phyloP scores from a whole-genome alignment of 2,797 vertebrate species.

The Decapterus maruadsi region DNA sequence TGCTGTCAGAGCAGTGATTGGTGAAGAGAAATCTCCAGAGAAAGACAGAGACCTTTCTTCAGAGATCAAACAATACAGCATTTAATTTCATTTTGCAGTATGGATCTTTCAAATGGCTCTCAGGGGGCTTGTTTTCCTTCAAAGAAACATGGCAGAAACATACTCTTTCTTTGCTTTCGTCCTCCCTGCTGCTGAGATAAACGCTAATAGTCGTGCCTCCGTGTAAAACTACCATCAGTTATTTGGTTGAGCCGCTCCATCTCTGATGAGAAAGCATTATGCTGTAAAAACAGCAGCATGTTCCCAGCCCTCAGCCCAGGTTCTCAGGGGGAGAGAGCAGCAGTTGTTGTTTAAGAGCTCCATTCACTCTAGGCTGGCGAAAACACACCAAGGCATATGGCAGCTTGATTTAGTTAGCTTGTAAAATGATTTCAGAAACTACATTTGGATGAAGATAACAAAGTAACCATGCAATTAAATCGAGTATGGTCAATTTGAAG shows the following conservation, averaged over 20 bases:
- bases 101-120: slow-evolving; percentile 56
- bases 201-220: slow-evolving; percentile 53
- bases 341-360: slow-evolving; percentile 75
- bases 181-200: slow-evolving; percentile 36
- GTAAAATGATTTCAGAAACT: slow-evolving; percentile 80
- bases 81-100: slow-evolving; percentile 67
- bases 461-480: slow-evolving; percentile 82
- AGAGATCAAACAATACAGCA: slow-evolving; percentile 59
- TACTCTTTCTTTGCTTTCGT: slow-evolving; percentile 51
- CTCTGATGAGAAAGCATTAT: slow-evolving; percentile 66
- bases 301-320: slow-evolving; percentile 47
- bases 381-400: slow-evolving; percentile 80
- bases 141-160: slow-evolving; percentile 57
- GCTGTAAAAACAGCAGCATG: slow-evolving; percentile 68
- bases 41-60: slow-evolving; percentile 41
- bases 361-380: slow-evolving; percentile 71
- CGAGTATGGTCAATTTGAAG: slow-evolving; percentile 78
- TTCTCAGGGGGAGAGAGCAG: slow-evolving; percentile 65
- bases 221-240: slow-evolving; percentile 67
- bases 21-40: slow-evolving; percentile 42
- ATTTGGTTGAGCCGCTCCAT: slow-evolving; percentile 61
- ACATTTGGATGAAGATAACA: slow-evolving; percentile 81
- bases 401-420: slow-evolving; percentile 80
- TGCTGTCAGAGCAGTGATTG: slow-evolving; percentile 39
- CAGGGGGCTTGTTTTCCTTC: slow-evolving; percentile 61